Percentiles rank a stretch among this genome's conserved stretches.
phyloP scores from a whole-genome alignment of 2,888 invertebrate species.

The Netelia fuscicornis region DNA sequence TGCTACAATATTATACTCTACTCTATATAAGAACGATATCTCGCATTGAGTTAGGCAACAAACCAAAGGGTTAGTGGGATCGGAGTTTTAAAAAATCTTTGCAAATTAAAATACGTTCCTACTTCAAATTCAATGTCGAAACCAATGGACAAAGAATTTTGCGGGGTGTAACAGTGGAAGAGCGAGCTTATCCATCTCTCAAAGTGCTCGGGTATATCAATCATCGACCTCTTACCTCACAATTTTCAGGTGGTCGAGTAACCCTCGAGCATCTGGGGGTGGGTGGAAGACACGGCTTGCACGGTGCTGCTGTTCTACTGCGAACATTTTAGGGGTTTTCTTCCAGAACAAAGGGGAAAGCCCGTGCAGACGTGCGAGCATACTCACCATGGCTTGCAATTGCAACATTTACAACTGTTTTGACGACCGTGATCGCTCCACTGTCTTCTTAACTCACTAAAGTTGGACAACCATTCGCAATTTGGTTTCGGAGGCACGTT shows the following conservation, averaged over 20 bases:
- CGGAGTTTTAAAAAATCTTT: too few species aligned
- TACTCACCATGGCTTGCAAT: slow-evolving; percentile 75
- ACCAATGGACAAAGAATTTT: too few species aligned
- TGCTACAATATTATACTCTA: neutral
- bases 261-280: slow-evolving; percentile 53
- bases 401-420: slow-evolving; percentile 77
- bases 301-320: slow-evolving; percentile 74
- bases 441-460: slow-evolving; percentile 78
- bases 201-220: neutral
- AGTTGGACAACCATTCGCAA: slow-evolving; percentile 79
- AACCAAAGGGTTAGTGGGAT: too few species aligned
- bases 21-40: neutral
- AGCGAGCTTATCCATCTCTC: too few species aligned
- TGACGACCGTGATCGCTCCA: slow-evolving; percentile 80
- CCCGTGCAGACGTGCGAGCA: neutral
- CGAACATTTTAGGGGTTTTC: slow-evolving; percentile 46
- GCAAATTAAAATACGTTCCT: too few species aligned
- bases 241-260: slow-evolving; percentile 50
- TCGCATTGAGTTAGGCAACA: too few species aligned
- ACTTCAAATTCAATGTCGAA: too few species aligned
- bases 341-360: slow-evolving; percentile 20
- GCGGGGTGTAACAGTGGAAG: too few species aligned
- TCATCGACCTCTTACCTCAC: slow-evolving; percentile 68
- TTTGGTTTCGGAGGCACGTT: slow-evolving; percentile 79
- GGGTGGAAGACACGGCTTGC: slow-evolving; percentile 71